These are phyloP conservation scores for Gobio gobio DNA, from an alignment of 2,113 vertebrate genomes.

Conservation along the genomic window DNA sequence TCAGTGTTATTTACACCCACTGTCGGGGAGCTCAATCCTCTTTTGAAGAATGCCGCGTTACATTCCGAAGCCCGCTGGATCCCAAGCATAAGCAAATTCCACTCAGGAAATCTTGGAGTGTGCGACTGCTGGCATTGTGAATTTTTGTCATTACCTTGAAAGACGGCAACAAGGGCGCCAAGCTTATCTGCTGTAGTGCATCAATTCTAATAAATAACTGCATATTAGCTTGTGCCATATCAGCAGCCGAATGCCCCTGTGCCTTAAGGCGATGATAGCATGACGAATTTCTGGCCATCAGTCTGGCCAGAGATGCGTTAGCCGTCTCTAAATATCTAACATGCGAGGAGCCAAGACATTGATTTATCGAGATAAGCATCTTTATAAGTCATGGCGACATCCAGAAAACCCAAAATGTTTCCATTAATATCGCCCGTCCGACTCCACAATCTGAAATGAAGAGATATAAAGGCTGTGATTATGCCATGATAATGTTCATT, in stretches of 20 bases:
- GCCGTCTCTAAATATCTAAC: slow-evolving; percentile 50
- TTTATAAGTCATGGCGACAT: slow-evolving; percentile 54
- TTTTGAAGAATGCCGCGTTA: slow-evolving; percentile 56
- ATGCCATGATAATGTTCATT: slow-evolving; percentile 60
- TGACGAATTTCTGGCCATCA: slow-evolving; percentile 48
- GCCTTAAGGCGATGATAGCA: slow-evolving; percentile 62
- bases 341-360: slow-evolving; percentile 36
- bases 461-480: slow-evolving; percentile 55
- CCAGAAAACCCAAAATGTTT: slow-evolving; percentile 31
- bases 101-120: slow-evolving; percentile 49
- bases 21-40: slow-evolving; percentile 46
- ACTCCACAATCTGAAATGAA: slow-evolving; percentile 45
- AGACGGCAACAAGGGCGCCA: slow-evolving; percentile 67
- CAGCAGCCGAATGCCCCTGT: slow-evolving; percentile 59
- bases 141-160: slow-evolving; percentile 73
- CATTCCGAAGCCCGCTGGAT: slow-evolving; percentile 46
- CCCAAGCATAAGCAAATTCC: slow-evolving; percentile 31
- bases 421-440: slow-evolving; percentile 43
- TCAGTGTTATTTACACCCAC: slow-evolving; percentile 50
- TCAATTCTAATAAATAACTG: slow-evolving; percentile 73
- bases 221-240: slow-evolving; percentile 68
- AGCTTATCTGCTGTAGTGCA: slow-evolving; percentile 69
- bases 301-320: slow-evolving; percentile 39
- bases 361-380: slow-evolving; percentile 53
- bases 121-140: slow-evolving; percentile 55